These are phyloP conservation scores for Trichechus manatus DNA, from an alignment of 2,113 vertebrate genomes.

Conservation along the genomic window DNA sequence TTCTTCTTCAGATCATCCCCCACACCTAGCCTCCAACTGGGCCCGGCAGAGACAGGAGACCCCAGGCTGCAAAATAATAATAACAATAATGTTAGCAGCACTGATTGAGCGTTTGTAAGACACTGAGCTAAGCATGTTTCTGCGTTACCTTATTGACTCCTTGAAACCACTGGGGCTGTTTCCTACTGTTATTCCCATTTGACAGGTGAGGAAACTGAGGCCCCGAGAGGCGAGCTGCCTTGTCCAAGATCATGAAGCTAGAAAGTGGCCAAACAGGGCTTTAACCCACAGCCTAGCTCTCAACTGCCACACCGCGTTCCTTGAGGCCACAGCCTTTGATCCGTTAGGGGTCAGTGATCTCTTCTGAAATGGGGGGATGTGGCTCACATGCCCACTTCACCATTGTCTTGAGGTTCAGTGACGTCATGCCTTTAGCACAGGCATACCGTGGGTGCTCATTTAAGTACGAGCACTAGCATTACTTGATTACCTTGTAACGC, in stretches of 20 bases:
- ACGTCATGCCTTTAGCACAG: rapidly evolving
- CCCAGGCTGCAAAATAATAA: neutral
- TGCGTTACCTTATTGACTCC: rapidly evolving
- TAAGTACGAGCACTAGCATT: neutral
- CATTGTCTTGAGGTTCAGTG: neutral
- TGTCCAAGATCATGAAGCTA: neutral
- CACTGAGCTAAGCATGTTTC: rapidly evolving
- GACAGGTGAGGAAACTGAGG: constrained; percentile 24
- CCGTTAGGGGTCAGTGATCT: neutral
- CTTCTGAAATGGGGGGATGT: neutral
- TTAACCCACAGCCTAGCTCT: neutral
- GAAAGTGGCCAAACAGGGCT: neutral
- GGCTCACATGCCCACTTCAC: neutral
- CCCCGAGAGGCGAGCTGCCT: neutral
- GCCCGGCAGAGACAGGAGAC: neutral
- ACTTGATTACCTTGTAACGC: neutral
- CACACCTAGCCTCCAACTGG: neutral
- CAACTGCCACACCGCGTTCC: rapidly evolving
- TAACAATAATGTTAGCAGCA: neutral
- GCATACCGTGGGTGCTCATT: neutral
- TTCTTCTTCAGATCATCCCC: neutral
- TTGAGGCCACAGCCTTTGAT: too few relatives aligned
- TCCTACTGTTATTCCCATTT: neutral
- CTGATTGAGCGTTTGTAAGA: rapidly evolving
- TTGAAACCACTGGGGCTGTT: neutral